Evolutionary conservation across 2,797 vertebrate genomes (phyloP).

Genomic region (Ctenopoma kingsleyae): DNA sequence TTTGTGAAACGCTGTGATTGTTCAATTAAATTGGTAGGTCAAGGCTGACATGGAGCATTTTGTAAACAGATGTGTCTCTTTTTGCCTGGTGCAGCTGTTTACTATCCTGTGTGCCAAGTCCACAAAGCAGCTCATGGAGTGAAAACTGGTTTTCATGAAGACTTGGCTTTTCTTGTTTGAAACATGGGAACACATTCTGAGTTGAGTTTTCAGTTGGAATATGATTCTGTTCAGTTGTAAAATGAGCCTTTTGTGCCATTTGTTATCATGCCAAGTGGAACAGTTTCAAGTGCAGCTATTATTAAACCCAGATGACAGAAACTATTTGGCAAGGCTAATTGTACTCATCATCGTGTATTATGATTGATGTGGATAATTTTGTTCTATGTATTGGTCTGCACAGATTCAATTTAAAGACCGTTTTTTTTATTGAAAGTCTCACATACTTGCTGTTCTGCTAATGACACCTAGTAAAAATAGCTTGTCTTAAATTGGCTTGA

Average conservation of each 20-base stretch:
- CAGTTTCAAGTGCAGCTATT: slow-evolving; percentile 62
- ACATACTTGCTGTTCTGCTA: slow-evolving; percentile 28
- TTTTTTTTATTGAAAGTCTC: slow-evolving; percentile 17
- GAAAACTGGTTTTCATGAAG: slow-evolving; percentile 51
- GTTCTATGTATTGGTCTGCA: not conserved
- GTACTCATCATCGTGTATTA: slow-evolving; percentile 20
- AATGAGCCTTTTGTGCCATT: slow-evolving; percentile 55
- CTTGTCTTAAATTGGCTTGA: slow-evolving; percentile 56
- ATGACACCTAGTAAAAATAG: slow-evolving; percentile 65
- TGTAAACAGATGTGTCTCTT: slow-evolving; percentile 72
- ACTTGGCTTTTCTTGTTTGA: slow-evolving; percentile 55
- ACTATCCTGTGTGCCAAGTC: slow-evolving; percentile 54
- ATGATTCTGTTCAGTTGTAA: slow-evolving; percentile 42
- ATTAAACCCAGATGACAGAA: slow-evolving; percentile 69
- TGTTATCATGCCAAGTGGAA: slow-evolving; percentile 52
- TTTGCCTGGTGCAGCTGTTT: slow-evolving; percentile 71
- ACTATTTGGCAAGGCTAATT: slow-evolving; percentile 42
- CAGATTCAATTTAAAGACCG: slow-evolving; percentile 1
- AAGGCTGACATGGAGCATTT: slow-evolving; percentile 59
- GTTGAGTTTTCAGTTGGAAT: slow-evolving; percentile 41
- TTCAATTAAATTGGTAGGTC: slow-evolving; percentile 51
- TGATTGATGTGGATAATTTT: slow-evolving; percentile 9
- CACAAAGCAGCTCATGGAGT: slow-evolving; percentile 27
- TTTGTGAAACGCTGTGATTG: slow-evolving; percentile 28
- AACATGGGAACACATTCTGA: slow-evolving; percentile 29